Percentiles rank a stretch among this genome's conserved stretches.
Conservation (phyloP, 2,113 vertebrate species). For the Ginglymostoma cirratum region DNA sequence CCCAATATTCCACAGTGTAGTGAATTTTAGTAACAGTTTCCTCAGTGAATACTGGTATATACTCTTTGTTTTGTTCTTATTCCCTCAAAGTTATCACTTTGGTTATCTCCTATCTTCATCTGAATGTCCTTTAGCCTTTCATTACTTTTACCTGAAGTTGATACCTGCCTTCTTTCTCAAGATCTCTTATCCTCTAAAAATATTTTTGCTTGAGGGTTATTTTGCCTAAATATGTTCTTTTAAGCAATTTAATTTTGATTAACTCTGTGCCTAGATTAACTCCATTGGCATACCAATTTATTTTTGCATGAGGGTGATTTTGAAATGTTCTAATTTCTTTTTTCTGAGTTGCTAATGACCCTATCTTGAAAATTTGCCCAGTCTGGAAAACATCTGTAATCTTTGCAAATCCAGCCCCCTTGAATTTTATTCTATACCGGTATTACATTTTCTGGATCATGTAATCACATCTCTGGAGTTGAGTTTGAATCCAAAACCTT, state of each 20-base stretch:
- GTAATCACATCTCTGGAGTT: not conserved
- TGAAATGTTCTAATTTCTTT: not conserved
- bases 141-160: not conserved
- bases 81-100: no score
- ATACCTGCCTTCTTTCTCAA: not conserved
- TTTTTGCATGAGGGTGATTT: not conserved
- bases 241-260: slow-evolving; percentile 6
- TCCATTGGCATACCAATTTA: not conserved
- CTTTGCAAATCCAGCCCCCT: not conserved
- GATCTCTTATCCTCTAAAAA: not conserved
- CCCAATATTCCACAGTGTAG: no score
- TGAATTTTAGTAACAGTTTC: no score
- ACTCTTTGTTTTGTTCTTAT: no score
- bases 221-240: not conserved
- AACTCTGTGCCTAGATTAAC: not conserved
- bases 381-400: not conserved
- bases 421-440: not conserved
- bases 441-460: not conserved
- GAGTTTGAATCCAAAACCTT: not conserved
- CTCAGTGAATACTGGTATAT: no score
- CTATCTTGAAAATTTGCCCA: not conserved
- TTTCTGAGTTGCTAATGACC: not conserved
- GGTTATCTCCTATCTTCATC: not conserved
- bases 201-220: not conserved
- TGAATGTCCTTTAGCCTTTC: not conserved